Base-by-base conservation (phyloP, 2,113 vertebrate genomes). In the Nibea coibor region DNA sequence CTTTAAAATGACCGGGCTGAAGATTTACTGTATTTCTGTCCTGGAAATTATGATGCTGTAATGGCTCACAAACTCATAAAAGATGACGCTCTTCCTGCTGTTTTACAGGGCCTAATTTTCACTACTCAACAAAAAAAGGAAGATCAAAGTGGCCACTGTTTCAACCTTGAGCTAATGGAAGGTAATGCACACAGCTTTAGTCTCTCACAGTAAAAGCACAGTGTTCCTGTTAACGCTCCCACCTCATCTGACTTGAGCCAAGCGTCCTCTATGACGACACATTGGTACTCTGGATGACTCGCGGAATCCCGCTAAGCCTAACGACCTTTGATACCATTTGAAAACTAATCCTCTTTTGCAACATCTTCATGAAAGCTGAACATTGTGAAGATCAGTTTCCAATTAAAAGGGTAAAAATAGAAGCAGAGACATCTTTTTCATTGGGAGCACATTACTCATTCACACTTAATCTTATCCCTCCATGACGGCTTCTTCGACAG, bases 261-360 rank as follows among this genome's bases (percentile, higher is more conserved):
- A 66, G 65, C 82, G 50, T 81, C 70, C 48, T 63, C 8, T 16
- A 78, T 64, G 59, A 75, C 22, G 68, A 57, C 66, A 75, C 26
- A 26, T 53, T 78, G 2, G 72, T 72, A 81, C 75, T 81, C 64
- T 80, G 64, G 71, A 61, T 87, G 81, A 76, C 80, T 90, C 45
- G 54, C 75, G 74, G 74, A 91, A 86, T 88, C 88, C 62, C 10
- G 28, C 71, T 92, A 91, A 92, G 83, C 89, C 84, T 61, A 9
- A 31, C 63, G 68, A 92, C 91, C 87, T 80, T 75, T 75, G 69
- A 81, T 87, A 75, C 72, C 28, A 80, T 87, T 83, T 73, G 77
- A 76, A 85, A 89, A 68, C 78, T 92, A 90, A 92, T 93, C 93
- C 84, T 82, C 83, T 87, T 87, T 79, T 54, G 72, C 85, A 75